Conservation (phyloP, 2,888 invertebrate species). For the Leptinotarsa tumamoca region DNA sequence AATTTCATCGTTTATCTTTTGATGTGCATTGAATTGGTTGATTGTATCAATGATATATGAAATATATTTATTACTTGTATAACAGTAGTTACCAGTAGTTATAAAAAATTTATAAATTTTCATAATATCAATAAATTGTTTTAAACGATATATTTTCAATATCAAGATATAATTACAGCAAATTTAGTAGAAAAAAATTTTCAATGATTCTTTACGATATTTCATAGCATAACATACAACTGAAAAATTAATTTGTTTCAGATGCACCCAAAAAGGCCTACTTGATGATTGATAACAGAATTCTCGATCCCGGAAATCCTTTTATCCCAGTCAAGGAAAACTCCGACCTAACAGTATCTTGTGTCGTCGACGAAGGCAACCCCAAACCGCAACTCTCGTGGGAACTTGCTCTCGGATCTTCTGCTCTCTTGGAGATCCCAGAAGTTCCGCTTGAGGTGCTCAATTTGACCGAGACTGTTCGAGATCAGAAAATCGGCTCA, state of each 20-base stretch:
- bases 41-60: no score
- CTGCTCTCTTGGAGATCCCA: constrained; percentile 71
- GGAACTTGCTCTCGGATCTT: constrained; percentile 75
- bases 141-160: no score
- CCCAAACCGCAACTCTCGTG: constrained; percentile 76
- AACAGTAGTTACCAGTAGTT: no score
- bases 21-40: no score
- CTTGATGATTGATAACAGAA: constrained; percentile 86
- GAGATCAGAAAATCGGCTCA: constrained; percentile 66
- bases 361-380: constrained; percentile 87
- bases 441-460: constrained; percentile 70
- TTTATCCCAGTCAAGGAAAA: constrained; percentile 91
- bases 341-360: constrained; percentile 83
- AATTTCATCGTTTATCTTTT: no score
- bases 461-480: constrained; percentile 64
- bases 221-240: not conserved
- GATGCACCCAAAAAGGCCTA: constrained; percentile 88
- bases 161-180: no score
- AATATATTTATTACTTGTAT: no score
- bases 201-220: not conserved
- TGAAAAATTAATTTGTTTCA: constrained; percentile 65
- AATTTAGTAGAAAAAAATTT: no score
- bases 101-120: no score
- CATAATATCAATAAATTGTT: no score
- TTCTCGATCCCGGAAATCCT: constrained; percentile 87